Evolutionary conservation across 2,797 vertebrate genomes (phyloP), one percentile per base, ranked within the genome.

Genomic region (Carapus acus): DNA sequence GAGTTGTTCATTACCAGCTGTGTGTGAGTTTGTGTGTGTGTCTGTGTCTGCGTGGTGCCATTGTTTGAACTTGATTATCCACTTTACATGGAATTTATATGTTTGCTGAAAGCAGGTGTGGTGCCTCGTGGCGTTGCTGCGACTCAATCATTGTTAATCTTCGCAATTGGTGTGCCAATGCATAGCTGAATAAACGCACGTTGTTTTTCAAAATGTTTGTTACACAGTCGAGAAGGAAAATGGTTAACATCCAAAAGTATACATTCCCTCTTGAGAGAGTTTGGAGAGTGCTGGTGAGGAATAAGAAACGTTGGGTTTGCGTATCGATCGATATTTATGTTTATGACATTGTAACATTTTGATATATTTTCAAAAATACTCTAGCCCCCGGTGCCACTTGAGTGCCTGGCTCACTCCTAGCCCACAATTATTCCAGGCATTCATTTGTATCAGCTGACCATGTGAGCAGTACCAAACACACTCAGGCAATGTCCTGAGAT

Each of bases 391-490:
- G 52, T 62, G 41, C 48, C 19, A 41, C 45, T 48, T 45, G 58
- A 66, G 8, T 39, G 19, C 19, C n/a, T 18, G 2, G 43, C 20
- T 52, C 49, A 51, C 46, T 43, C 22, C 23, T 47, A 52, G 44
- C 38, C 62, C 44, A 54, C 43, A 54, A 44, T 57, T 66, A 54
- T 33, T 46, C 43, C 42, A 48, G 36, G 62, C 51, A 62, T 70
- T 68, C 21, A 45, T 50, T 58, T 62, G 54, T 54, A 58, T 52
- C 41, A 48, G 49, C 43, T 43, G 34, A 19, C 17, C 61, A 76
- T 71, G 54, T 62, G 65, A 71, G 54, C 34, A n/a, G n/a, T n/a
- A 43, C 65, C 53, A 61, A 82, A 71, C 44, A 54, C n/a, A n/a
- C n/a, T n/a, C n/a, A n/a, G n/a, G n/a, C n/a, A n/a, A n/a, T n/a